Evolutionary conservation across 2,113 vertebrate genomes (phyloP), one percentile per base, ranked within the genome.

Genomic region (Cygnus buccinator): DNA sequence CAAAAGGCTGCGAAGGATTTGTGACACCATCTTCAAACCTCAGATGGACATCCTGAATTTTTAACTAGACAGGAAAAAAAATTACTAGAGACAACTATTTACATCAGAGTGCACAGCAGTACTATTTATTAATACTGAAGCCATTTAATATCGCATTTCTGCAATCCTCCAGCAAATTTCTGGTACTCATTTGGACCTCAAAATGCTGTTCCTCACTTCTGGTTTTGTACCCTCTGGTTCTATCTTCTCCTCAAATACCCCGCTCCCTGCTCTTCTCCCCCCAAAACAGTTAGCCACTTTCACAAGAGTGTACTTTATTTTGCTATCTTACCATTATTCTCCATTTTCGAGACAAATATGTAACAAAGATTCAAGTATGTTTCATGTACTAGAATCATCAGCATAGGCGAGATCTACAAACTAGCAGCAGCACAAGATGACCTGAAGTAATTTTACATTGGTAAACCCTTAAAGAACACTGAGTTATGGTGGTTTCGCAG

Each of bases 1-100:
- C 98, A 95, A 99, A 99, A 0, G 99, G 99, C 63, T 98, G 98
- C 4, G 95, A 98, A 19, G 99, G 99, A 67, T 97, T 98, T 68
- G 98, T 99, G 61, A 98, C 44, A 33, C 98, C 98, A 91, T 99
- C 99, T 96, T 99, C 99, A 97, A 99, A 99, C 75, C 99, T 97
- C 92, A 99, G 95, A 87, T 99, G 99, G 15, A 99, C 99, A 97
- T 99, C 99, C 94, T 99, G 99, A 89, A 99, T 99, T 92, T 99
- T 99, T 94, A 99, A 97, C 99, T 99, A 50, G 37, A 93, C 20
- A 91, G 43, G 29, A 35, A 68, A 79, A 57, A 75, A 33, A 5
- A 39, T 78, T 55, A 63, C 4, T 71, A 39, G 39, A 78, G 22
- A 81, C 12, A 68, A 35, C 14, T 48, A 13, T 18, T 68, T 54